A percentile compares a stretch with the other conserved stretches of the same genome.
These are phyloP conservation scores for Heliconius ethilla DNA, from an alignment of 2,888 invertebrate species.

Conservation along the genomic window DNA sequence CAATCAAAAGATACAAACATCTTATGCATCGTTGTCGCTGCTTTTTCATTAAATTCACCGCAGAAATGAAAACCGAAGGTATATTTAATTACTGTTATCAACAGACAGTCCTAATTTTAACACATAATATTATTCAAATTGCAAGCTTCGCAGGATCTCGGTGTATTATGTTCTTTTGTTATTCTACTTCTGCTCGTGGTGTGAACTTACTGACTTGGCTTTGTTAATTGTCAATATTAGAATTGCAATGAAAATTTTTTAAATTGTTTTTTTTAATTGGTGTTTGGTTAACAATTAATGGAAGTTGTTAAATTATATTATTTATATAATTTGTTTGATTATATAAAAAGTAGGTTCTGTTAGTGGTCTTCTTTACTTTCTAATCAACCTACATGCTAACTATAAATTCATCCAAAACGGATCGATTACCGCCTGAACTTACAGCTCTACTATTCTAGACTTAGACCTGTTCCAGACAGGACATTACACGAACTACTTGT, in stretches of 20 bases:
- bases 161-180: neutral
- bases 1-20: too few species aligned
- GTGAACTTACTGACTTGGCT: neutral
- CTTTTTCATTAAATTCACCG: too few species aligned
- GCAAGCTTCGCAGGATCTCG: neutral
- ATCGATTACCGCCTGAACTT: neutral
- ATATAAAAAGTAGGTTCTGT: too few species aligned
- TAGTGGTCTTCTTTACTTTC: too few species aligned
- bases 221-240: neutral
- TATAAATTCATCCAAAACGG: neutral
- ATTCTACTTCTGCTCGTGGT: neutral
- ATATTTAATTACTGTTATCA: neutral
- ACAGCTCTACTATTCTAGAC: neutral
- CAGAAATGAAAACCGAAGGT: too few species aligned
- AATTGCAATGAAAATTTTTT: neutral
- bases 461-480: conserved; percentile 20
- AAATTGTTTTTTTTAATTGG: too few species aligned
- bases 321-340: too few species aligned
- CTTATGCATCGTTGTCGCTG: too few species aligned
- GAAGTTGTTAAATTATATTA: too few species aligned
- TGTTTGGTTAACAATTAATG: too few species aligned
- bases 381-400: too few species aligned
- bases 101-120: neutral
- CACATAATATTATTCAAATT: neutral
- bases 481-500: conserved; percentile 25